phyloP scores from a whole-genome alignment of 2,113 vertebrate species.

The Hydrochoerus hydrochaeris region DNA sequence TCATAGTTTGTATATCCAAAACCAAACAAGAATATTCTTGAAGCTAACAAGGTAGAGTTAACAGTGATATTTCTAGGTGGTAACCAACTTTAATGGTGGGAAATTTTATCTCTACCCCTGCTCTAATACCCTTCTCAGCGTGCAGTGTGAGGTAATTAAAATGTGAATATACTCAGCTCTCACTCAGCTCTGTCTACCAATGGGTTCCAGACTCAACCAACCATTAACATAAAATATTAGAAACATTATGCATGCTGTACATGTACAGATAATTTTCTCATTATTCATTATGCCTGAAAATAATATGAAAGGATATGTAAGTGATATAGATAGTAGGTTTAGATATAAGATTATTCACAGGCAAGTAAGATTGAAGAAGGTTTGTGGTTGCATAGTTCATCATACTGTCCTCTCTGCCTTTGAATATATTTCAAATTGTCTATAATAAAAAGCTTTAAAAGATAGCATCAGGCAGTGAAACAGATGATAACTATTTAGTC shows the following conservation, averaged over 20 bases:
- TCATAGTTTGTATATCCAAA: background rate
- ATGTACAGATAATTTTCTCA: background rate
- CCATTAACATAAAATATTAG: background rate
- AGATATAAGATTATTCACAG: constrained; percentile 1
- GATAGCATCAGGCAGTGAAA: background rate
- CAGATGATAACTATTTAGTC: background rate
- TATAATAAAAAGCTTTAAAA: background rate
- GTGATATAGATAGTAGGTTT: background rate
- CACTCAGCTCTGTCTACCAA: background rate
- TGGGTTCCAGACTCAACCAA: background rate
- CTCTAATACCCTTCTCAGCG: background rate
- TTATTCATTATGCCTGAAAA: background rate
- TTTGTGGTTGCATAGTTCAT: background rate
- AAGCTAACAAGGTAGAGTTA: background rate
- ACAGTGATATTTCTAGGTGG: background rate
- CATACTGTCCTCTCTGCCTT: background rate
- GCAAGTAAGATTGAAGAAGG: background rate
- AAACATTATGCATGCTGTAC: background rate
- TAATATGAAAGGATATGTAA: background rate
- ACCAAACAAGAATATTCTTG: background rate
- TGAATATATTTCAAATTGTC: background rate
- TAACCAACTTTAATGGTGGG: background rate
- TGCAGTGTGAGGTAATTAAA: background rate
- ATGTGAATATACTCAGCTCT: background rate
- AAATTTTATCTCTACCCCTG: background rate